Conservation (phyloP, 2,888 invertebrate species). For the Hecatera dysodea region DNA sequence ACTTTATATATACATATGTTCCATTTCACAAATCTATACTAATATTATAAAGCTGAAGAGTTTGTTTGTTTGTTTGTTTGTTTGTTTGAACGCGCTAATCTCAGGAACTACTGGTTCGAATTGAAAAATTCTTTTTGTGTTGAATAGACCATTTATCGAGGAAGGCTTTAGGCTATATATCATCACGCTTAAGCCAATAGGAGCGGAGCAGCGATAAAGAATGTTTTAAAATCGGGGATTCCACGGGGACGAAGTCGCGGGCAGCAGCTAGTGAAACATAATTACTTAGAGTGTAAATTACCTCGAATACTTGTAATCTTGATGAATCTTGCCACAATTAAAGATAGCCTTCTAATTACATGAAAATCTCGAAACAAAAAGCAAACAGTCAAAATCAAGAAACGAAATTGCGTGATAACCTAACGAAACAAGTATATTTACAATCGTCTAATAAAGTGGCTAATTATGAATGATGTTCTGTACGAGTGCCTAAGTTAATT, state of each 20-base stretch:
- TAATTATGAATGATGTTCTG: conserved; percentile 57
- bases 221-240: no score
- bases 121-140: no score
- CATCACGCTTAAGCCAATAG: no score
- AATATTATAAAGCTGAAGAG: no score
- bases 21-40: conserved; percentile 34
- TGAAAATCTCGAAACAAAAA: conserved; percentile 19
- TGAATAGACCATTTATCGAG: no score
- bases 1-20: conserved; percentile 5
- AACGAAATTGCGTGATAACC: conserved; percentile 36
- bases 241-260: no score
- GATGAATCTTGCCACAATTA: neutral
- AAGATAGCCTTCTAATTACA: conserved; percentile 6
- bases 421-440: conserved; percentile 46
- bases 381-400: conserved; percentile 24
- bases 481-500: conserved; percentile 47
- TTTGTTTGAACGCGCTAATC: no score
- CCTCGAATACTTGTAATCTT: neutral
- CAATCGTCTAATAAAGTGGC: conserved; percentile 43
- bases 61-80: no score
- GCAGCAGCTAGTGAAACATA: no score
- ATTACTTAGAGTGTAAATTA: conserved; percentile 8
- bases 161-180: no score
- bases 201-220: no score
- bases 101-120: no score